phyloP scores from a whole-genome alignment of 2,113 vertebrate species.

The Trogon melanurus region DNA sequence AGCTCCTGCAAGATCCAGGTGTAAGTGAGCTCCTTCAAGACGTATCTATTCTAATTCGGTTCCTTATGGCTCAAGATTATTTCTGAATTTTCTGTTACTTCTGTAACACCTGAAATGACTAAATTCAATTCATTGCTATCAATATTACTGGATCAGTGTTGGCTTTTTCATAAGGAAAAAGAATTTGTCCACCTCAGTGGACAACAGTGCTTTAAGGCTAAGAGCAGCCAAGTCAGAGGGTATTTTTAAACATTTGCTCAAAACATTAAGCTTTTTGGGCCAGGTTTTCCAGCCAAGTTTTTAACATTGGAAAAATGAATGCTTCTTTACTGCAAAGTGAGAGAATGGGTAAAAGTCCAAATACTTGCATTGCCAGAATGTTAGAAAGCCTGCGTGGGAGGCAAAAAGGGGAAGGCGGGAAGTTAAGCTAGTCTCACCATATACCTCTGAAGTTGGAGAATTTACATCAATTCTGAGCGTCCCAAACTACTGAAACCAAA shows the following conservation, averaged over 20 bases:
- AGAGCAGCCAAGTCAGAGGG: not conserved
- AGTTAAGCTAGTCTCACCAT: not conserved
- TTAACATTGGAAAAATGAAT: constrained; percentile 59
- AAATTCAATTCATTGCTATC: not conserved
- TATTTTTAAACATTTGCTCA: constrained; percentile 64
- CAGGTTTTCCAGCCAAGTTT: constrained; percentile 31
- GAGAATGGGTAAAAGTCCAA: constrained; percentile 61
- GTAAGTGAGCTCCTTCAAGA: not conserved
- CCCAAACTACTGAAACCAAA: constrained; percentile 30
- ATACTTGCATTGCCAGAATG: constrained; percentile 29
- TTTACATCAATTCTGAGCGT: not conserved
- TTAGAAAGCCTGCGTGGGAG: constrained; percentile 48
- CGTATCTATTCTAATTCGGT: not conserved
- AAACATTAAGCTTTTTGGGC: constrained; percentile 41
- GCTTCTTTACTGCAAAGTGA: constrained; percentile 44
- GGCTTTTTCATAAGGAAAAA: not conserved
- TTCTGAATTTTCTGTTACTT: not conserved
- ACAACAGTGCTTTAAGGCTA: not conserved
- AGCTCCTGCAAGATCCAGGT: not conserved
- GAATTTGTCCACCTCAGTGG: not conserved
- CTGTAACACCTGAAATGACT: not conserved
- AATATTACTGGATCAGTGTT: not conserved
- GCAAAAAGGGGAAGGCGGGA: not conserved
- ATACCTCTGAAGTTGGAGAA: not conserved
- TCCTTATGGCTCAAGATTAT: not conserved